phyloP scores from a whole-genome alignment of 2,888 invertebrate genomes.

The Xestia c-nigrum region DNA sequence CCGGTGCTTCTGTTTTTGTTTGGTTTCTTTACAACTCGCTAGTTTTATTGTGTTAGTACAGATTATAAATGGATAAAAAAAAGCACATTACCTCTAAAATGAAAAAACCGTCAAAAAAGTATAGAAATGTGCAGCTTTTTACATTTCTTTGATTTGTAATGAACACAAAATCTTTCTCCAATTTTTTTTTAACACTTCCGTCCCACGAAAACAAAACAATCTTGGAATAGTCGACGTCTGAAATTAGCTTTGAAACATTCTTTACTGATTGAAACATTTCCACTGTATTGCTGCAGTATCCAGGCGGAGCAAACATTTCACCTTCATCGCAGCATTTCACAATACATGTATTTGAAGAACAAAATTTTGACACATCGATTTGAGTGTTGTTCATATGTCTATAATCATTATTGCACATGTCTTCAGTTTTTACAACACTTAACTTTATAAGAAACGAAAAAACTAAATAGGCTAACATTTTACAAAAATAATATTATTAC shows the following conservation, averaged over 20 bases:
- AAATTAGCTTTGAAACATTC: fast-evolving
- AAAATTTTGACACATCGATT: conserved; percentile 19
- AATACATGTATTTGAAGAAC: conserved; percentile 21
- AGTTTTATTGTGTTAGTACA: too few species aligned
- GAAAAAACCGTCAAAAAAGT: background rate
- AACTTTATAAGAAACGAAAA: conserved; percentile 29
- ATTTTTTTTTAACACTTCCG: background rate
- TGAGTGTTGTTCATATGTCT: background rate
- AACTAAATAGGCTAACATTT: background rate
- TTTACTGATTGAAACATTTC: too few species aligned
- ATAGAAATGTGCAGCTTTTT: background rate
- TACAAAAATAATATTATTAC: too few species aligned
- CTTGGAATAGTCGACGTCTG: background rate
- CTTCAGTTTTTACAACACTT: conserved; percentile 26
- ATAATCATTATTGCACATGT: conserved; percentile 14
- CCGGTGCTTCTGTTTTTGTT: too few species aligned
- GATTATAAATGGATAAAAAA: too few species aligned
- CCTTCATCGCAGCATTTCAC: conserved; percentile 30
- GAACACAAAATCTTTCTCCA: conserved; percentile 21
- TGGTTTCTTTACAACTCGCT: too few species aligned
- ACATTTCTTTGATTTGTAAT: conserved; percentile 14
- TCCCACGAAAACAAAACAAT: conserved; percentile 6
- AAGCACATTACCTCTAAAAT: conserved; percentile 37
- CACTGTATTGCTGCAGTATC: background rate
- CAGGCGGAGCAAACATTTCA: conserved; percentile 1